These are phyloP conservation scores for Dicranocentrus wangi DNA, from an alignment of 2,888 invertebrate genomes.

Conservation along the genomic window DNA sequence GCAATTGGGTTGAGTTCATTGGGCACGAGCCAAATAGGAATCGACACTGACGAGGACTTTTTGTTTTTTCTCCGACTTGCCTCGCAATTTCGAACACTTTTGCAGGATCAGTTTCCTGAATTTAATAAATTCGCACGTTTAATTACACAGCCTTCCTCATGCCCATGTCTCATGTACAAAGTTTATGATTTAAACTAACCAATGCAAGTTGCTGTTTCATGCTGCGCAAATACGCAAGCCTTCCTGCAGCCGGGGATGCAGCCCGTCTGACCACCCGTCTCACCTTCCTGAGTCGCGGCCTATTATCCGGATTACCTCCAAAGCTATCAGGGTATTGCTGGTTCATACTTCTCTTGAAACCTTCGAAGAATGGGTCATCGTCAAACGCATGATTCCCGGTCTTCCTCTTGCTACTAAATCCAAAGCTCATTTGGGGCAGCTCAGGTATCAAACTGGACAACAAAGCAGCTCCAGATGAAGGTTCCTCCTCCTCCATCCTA, in stretches of 20 bases:
- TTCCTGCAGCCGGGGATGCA: slow-evolving; percentile 13
- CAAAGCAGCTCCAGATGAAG: not conserved
- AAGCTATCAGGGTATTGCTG: not conserved
- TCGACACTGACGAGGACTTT: slow-evolving; percentile 69
- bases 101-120: slow-evolving; percentile 60
- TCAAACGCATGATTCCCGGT: slow-evolving; percentile 59
- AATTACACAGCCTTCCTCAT: not conserved
- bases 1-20: slow-evolving; percentile 64
- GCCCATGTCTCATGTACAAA: no score
- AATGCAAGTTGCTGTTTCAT: slow-evolving; percentile 45
- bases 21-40: slow-evolving; percentile 68
- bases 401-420: slow-evolving; percentile 39
- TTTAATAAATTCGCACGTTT: not conserved
- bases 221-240: slow-evolving; percentile 38
- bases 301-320: not conserved
- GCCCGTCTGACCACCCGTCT: slow-evolving; percentile 39
- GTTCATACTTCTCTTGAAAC: slow-evolving; percentile 52
- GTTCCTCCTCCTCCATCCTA: not conserved
- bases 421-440: slow-evolving; percentile 45
- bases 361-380: slow-evolving; percentile 69
- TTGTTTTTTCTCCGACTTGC: slow-evolving; percentile 58
- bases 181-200: slow-evolving; percentile 18
- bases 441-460: slow-evolving; percentile 46
- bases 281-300: not conserved
- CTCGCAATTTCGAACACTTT: slow-evolving; percentile 66